Evolutionary conservation across 2,113 vertebrate genomes (phyloP).

Genomic region (Papio anubis): DNA sequence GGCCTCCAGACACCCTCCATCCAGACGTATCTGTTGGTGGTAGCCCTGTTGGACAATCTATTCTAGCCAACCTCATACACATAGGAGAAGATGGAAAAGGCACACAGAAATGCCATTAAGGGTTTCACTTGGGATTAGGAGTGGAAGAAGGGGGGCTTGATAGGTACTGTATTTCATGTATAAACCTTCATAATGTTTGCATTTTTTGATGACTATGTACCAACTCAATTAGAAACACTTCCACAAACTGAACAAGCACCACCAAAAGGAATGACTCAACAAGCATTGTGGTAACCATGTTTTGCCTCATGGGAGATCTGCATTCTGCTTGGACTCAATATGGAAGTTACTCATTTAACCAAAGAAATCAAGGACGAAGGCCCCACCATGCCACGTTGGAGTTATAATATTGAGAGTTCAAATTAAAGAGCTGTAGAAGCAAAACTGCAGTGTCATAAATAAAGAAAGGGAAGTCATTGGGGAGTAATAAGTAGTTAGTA

Average conservation of each 20-base stretch:
- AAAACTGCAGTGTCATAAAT: neutral
- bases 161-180: neutral
- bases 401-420: neutral
- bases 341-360: neutral
- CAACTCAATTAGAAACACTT: constrained; percentile 33
- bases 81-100: neutral
- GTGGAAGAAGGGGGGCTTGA: neutral
- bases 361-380: neutral
- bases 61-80: neutral
- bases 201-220: neutral
- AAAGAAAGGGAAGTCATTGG: neutral
- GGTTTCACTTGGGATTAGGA: neutral
- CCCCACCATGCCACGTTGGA: neutral
- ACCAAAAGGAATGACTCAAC: neutral
- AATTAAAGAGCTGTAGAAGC: neutral
- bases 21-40: neutral
- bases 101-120: neutral
- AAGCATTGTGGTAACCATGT: neutral
- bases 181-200: neutral
- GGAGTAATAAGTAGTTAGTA: neutral
- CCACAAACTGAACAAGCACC: neutral
- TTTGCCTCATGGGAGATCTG: neutral
- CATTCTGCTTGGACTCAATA: neutral
- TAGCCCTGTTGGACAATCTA: neutral
- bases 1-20: neutral